A percentile compares a stretch with the other conserved stretches of the same genome.
These are phyloP conservation scores for Ameiurus melas DNA, from an alignment of 2,113 vertebrate genomes.

Conservation along the genomic window DNA sequence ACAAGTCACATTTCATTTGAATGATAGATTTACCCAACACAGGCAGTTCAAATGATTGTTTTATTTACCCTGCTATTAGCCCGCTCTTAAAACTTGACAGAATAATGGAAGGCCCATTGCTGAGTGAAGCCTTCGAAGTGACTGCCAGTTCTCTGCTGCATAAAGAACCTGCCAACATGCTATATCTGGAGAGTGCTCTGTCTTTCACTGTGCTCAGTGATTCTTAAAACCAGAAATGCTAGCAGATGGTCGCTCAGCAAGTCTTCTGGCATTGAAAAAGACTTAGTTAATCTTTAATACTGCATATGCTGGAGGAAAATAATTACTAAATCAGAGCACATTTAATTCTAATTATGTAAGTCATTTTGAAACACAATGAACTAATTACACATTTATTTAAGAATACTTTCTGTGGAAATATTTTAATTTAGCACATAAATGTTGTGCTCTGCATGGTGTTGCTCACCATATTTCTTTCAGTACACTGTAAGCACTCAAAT, in stretches of 20 bases:
- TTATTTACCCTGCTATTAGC: constrained; percentile 34
- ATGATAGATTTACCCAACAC: constrained; percentile 11
- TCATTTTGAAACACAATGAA: not conserved
- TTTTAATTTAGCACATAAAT: not conserved
- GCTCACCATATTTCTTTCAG: not conserved
- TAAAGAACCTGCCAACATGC: constrained; percentile 33
- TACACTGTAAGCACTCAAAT: not conserved
- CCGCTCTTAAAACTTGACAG: not conserved
- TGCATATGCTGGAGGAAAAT: not conserved
- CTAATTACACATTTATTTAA: not conserved
- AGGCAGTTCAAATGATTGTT: constrained; percentile 37
- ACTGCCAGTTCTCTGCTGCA: constrained; percentile 44
- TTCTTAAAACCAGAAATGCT: constrained; percentile 35
- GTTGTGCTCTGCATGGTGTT: not conserved
- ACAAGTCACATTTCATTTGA: not conserved
- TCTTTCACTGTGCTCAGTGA: constrained; percentile 35
- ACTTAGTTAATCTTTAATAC: constrained; percentile 9
- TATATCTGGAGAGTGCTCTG: not conserved
- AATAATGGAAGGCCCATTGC: constrained; percentile 1
- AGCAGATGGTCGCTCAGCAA: constrained; percentile 50
- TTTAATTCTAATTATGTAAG: not conserved
- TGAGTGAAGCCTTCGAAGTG: constrained; percentile 25
- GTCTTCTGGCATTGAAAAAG: constrained; percentile 30
- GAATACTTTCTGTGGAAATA: not conserved
- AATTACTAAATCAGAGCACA: not conserved